Conservation (phyloP, 64 coral and sea anemone genomes). For the Stichodactyla mertensii region DNA sequence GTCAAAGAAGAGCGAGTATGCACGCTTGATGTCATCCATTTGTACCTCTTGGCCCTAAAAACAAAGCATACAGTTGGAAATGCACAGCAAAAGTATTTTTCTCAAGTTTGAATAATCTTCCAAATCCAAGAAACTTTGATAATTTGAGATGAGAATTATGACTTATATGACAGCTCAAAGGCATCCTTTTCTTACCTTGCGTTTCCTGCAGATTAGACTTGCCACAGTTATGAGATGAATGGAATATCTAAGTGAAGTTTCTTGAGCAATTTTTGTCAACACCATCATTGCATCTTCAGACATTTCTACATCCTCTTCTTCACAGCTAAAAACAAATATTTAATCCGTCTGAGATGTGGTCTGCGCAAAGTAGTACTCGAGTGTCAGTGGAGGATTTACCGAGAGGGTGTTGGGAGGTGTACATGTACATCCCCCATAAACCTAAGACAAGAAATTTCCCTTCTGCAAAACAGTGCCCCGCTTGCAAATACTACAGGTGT, state of each 20-base stretch:
- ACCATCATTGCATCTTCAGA: conserved; percentile 85
- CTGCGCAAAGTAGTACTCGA: too few species aligned
- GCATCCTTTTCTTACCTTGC: conserved; percentile 46
- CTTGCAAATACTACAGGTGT: too few species aligned
- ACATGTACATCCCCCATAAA: too few species aligned
- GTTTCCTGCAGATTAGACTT: conserved; percentile 80
- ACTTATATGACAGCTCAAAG: too few species aligned
- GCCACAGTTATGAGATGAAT: conserved; percentile 91
- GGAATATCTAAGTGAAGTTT: conserved; percentile 94
- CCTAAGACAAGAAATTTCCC: too few species aligned
- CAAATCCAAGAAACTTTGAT: too few species aligned
- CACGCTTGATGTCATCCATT: conserved; percentile 90
- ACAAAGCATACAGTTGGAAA: neutral
- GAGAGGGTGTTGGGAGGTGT: too few species aligned
- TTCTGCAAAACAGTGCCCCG: too few species aligned
- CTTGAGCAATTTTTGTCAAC: conserved; percentile 92
- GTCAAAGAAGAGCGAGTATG: conserved; percentile 90
- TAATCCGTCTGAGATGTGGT: too few species aligned
- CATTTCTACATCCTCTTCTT: conserved; percentile 98
- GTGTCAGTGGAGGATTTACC: too few species aligned
- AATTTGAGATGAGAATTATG: too few species aligned
- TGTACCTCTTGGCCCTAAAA: conserved; percentile 83
- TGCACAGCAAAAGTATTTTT: neutral
- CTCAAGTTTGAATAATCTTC: too few species aligned
- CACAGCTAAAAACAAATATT: conserved; percentile 51